A percentile compares a stretch with the other conserved stretches of the same genome.
These are phyloP conservation scores for Polypedilum pembai DNA, from an alignment of 1,140 invertebrate genomes.

Conservation along the genomic window DNA sequence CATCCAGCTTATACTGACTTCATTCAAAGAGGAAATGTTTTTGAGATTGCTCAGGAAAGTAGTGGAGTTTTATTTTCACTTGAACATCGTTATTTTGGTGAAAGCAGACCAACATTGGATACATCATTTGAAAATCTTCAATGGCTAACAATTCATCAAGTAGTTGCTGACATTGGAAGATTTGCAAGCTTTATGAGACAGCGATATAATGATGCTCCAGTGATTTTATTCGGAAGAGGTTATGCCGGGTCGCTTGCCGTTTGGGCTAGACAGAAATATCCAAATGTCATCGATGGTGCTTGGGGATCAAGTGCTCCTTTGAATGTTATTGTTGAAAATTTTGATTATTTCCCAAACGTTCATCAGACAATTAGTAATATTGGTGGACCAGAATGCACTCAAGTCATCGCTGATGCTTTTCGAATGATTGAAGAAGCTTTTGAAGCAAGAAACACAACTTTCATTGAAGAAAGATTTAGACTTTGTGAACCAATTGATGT, in stretches of 20 bases:
- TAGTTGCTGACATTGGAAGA: conserved; percentile 65
- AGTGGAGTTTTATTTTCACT: conserved; percentile 57
- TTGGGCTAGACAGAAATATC: conserved; percentile 50
- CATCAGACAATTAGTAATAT: conserved; percentile 34
- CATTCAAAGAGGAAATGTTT: conserved; percentile 47
- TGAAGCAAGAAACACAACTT: conserved; percentile 34
- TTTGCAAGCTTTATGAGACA: conserved; percentile 48
- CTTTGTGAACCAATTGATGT: conserved; percentile 39
- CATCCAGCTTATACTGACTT: conserved; percentile 47
- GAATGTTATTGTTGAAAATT: background rate
- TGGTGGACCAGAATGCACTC: conserved; percentile 46
- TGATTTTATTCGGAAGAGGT: conserved; percentile 49
- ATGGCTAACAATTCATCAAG: conserved; percentile 66
- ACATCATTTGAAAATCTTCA: conserved; percentile 55
- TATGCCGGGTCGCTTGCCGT: conserved; percentile 49
- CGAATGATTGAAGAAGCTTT: conserved; percentile 44
- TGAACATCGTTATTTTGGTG: conserved; percentile 76
- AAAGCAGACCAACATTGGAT: conserved; percentile 62
- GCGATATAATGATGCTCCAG: background rate
- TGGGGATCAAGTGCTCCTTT: conserved; percentile 65
- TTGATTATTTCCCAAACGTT: background rate
- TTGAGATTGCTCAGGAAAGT: conserved; percentile 50
- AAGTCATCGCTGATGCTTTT: conserved; percentile 48
- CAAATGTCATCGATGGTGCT: conserved; percentile 47
- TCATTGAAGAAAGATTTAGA: conserved; percentile 40